Percentiles rank a stretch among this genome's conserved stretches.
These are phyloP conservation scores for Butorides virescens DNA, from an alignment of 2,113 vertebrate species.

Conservation along the genomic window DNA sequence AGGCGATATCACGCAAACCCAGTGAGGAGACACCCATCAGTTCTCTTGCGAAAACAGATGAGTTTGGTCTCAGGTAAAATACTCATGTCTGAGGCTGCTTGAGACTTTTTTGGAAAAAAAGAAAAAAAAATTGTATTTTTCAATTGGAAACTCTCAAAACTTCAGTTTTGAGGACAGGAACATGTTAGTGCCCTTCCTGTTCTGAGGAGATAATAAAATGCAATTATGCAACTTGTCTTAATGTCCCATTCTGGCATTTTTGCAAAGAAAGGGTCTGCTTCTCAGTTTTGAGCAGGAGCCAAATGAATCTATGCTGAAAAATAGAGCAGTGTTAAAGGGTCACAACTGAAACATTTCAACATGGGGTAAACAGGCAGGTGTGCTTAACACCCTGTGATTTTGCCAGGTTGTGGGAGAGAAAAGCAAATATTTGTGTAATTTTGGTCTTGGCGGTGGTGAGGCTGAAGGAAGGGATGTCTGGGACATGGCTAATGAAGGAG, in stretches of 20 bases:
- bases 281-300: neutral
- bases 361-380: neutral
- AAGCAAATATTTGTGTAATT: neutral
- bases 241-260: neutral
- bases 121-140: neutral
- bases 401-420: neutral
- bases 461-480: neutral
- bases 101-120: neutral
- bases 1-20: neutral
- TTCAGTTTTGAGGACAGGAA: neutral
- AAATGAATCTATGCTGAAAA: neutral
- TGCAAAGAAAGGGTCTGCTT: neutral
- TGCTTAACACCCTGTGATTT: neutral
- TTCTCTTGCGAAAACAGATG: neutral
- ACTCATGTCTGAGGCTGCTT: neutral
- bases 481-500: neutral
- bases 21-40: neutral
- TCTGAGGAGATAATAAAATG: neutral
- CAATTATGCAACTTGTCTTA: neutral
- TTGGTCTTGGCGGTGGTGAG: neutral
- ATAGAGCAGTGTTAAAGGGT: neutral
- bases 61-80: neutral
- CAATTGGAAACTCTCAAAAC: neutral
- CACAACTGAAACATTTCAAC: neutral
- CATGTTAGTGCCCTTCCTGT: neutral